A percentile compares a stretch with the other conserved stretches of the same genome.
These are phyloP conservation scores for Nothocercus julius DNA, from an alignment of 2,113 vertebrate genomes.

Conservation along the genomic window DNA sequence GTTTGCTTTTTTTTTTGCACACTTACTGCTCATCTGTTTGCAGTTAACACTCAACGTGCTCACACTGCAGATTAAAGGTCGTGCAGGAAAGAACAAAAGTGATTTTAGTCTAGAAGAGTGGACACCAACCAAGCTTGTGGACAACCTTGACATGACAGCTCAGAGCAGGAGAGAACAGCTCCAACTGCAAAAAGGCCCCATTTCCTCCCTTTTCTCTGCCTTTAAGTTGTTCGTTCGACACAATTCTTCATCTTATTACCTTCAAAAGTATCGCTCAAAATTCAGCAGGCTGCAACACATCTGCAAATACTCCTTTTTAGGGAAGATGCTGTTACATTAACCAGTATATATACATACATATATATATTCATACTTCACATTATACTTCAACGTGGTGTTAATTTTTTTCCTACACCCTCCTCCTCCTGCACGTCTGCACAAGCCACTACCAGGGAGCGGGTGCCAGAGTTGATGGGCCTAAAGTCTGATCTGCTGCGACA, in stretches of 20 bases:
- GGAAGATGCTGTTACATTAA: background rate
- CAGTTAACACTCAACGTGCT: background rate
- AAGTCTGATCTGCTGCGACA: fast-evolving
- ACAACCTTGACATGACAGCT: background rate
- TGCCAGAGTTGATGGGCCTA: background rate
- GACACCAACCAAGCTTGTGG: fast-evolving
- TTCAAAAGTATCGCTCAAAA: background rate
- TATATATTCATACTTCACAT: too few relatives aligned
- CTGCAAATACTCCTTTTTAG: background rate
- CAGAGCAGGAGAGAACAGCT: background rate
- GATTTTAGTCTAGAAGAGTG: background rate
- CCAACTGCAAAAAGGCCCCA: background rate
- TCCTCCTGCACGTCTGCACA: background rate
- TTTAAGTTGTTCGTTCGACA: background rate
- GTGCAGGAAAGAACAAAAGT: background rate
- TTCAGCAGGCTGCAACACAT: background rate
- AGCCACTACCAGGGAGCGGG: background rate
- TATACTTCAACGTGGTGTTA: fast-evolving
- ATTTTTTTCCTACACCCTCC: background rate
- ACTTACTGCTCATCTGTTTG: background rate
- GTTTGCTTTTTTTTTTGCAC: background rate
- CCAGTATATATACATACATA: too few relatives aligned
- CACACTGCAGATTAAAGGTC: background rate
- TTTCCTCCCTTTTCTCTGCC: background rate
- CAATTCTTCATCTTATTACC: background rate